phyloP scores from a whole-genome alignment of 2,797 vertebrate genomes.

The Pseudomugil tenellus region DNA sequence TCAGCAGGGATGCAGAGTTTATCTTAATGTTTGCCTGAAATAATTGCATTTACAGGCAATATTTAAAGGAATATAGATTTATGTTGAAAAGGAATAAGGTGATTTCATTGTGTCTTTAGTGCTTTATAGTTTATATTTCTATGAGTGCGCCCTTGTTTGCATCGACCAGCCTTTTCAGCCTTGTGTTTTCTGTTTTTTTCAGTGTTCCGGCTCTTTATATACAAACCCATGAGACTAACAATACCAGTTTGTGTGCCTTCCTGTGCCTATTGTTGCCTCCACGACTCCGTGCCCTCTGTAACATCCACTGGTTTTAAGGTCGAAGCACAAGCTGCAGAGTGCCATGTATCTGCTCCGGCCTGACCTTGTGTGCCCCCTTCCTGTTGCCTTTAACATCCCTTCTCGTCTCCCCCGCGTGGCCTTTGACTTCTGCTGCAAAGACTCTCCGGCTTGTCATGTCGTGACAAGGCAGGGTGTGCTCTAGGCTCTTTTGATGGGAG shows the following conservation, averaged over 20 bases:
- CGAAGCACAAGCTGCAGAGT: constrained; percentile 63
- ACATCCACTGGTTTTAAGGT: constrained; percentile 72
- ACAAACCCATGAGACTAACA: constrained; percentile 57
- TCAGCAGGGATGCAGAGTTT: constrained; percentile 21
- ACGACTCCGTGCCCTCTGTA: constrained; percentile 56
- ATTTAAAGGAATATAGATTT: no score
- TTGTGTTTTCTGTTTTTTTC: constrained; percentile 39
- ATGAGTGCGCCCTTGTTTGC: constrained; percentile 9
- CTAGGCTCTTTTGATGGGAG: constrained; percentile 32
- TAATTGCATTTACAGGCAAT: no score
- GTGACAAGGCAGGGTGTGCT: constrained; percentile 39
- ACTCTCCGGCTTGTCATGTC: constrained; percentile 47
- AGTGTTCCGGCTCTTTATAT: constrained; percentile 61
- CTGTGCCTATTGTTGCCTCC: constrained; percentile 70
- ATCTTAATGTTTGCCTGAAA: no score
- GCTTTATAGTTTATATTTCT: not conserved
- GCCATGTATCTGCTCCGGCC: constrained; percentile 43
- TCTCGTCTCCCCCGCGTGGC: constrained; percentile 9
- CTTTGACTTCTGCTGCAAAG: constrained; percentile 54
- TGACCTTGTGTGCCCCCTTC: constrained; percentile 62
- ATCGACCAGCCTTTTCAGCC: constrained; percentile 2
- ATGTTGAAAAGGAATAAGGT: no score
- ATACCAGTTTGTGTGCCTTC: constrained; percentile 70
- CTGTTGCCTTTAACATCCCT: constrained; percentile 61
- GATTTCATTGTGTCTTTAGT: not conserved